Percentiles rank a stretch among this genome's conserved stretches.
Conservation (phyloP, 2,888 invertebrate species). For the Catocala nupta region DNA sequence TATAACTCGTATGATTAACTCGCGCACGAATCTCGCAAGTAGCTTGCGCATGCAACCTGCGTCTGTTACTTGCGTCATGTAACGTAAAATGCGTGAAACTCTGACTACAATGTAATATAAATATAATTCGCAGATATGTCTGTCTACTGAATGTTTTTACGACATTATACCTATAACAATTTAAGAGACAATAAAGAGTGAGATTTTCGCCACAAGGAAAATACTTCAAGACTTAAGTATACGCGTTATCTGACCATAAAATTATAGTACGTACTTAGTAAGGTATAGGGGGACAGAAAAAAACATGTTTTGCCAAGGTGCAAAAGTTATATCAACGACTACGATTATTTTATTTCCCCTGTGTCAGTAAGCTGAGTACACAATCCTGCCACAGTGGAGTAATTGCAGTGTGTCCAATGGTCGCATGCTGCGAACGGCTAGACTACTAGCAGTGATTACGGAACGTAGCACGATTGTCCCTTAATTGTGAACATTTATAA, state of each 20-base stretch:
- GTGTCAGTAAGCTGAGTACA: not conserved
- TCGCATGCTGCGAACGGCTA: no score
- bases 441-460: no score
- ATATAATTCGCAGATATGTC: not conserved
- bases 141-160: not conserved
- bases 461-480: no score
- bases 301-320: conserved; percentile 30
- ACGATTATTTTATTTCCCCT: not conserved
- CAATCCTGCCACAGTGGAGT: not conserved
- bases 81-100: no score
- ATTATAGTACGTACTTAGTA: conserved; percentile 20
- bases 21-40: no score
- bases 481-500: no score
- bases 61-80: no score
- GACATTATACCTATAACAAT: conserved; percentile 10
- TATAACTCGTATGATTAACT: no score
- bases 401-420: not conserved
- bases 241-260: conserved; percentile 24
- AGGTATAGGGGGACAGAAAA: conserved; percentile 14
- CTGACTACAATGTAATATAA: not conserved
- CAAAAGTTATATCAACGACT: not conserved
- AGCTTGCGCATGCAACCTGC: no score
- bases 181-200: conserved; percentile 5
- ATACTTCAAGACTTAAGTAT: conserved; percentile 19
- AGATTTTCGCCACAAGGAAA: conserved; percentile 19